A percentile compares a stretch with the other conserved stretches of the same genome.
Conservation (phyloP, 2,888 invertebrate genomes). For the Leptinotarsa haldemani region DNA sequence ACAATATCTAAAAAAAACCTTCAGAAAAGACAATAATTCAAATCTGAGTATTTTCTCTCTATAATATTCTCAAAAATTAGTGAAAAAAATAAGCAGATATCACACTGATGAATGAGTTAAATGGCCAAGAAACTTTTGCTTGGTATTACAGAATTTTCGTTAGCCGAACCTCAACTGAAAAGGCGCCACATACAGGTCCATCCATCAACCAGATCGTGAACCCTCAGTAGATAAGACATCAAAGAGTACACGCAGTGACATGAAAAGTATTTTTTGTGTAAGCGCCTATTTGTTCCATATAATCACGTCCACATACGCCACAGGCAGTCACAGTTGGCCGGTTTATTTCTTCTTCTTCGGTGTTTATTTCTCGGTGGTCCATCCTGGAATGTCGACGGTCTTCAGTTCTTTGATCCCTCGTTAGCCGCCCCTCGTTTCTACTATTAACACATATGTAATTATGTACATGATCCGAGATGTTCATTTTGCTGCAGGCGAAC, state of each 20-base stretch:
- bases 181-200: conserved; percentile 11
- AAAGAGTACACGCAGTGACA: conserved; percentile 50
- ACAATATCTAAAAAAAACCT: too few relatives aligned
- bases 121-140: too few relatives aligned
- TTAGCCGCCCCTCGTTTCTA: conserved; percentile 53
- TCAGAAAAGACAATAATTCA: too few relatives aligned
- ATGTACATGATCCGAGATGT: conserved; percentile 42
- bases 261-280: conserved; percentile 39
- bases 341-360: conserved; percentile 29
- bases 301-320: conserved; percentile 60
- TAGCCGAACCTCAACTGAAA: not conserved
- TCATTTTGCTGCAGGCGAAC: conserved; percentile 42
- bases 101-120: too few relatives aligned
- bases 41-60: too few relatives aligned
- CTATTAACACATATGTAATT: conserved; percentile 62
- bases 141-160: not conserved
- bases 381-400: conserved; percentile 58
- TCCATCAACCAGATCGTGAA: conserved; percentile 13
- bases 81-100: too few relatives aligned
- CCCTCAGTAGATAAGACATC: conserved; percentile 26
- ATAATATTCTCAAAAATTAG: too few relatives aligned
- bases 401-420: conserved; percentile 59
- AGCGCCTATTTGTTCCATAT: conserved; percentile 56
- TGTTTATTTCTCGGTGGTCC: conserved; percentile 46
- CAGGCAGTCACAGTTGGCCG: conserved; percentile 46